Base-by-base conservation (phyloP, 2,113 vertebrate genomes). In the Eulemur rufifrons region DNA sequence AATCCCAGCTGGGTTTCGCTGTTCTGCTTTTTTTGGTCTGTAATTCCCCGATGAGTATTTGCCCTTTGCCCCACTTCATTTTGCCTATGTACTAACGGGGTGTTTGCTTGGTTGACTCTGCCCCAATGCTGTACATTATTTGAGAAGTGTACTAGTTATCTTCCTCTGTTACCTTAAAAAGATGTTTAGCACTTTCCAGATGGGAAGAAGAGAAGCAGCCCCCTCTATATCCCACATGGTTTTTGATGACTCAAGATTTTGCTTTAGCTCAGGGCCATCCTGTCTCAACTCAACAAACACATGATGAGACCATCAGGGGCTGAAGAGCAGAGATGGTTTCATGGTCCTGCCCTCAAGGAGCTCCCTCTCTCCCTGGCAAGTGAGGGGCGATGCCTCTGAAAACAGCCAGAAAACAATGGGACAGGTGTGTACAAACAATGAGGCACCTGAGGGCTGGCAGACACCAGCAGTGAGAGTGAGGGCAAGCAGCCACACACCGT, bases 181-280 rank as follows among this genome's bases (percentile, higher is more conserved):
- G 3, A 95, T 0, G 1, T 18, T 71, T 73, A 93, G 61, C 85
- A 91, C 82, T 94, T 83, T 89, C 91, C 45, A 83, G 64, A 52
- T 14, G 39, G 61, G 29, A 90, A 81, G 32, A 52, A 59, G 45
- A 86, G 37, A 90, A 86, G 37, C 84, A 95, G 69, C 73, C 63
- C 73, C 63, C 56, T 92, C 69, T 61, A 69, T 91, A 83, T 83
- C 78, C 89, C 82, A 61, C 42, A 54, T 88, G 42, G 77, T 52
- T 90, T 93, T 9, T 95, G 66, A 87, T 92, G 71, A 96, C 84
- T 95, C 74, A 95, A 66, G 45, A 94, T 34, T 97, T 84, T 80
- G 69, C 84, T 74, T 95, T 50, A 86, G 80, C 34, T 86, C 86
- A 89, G 71, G 81, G 45, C 86, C 77, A 45, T 59, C 20, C 73